phyloP scores from a whole-genome alignment of 1,140 invertebrate genomes.

The Drosophila gunungcola region DNA sequence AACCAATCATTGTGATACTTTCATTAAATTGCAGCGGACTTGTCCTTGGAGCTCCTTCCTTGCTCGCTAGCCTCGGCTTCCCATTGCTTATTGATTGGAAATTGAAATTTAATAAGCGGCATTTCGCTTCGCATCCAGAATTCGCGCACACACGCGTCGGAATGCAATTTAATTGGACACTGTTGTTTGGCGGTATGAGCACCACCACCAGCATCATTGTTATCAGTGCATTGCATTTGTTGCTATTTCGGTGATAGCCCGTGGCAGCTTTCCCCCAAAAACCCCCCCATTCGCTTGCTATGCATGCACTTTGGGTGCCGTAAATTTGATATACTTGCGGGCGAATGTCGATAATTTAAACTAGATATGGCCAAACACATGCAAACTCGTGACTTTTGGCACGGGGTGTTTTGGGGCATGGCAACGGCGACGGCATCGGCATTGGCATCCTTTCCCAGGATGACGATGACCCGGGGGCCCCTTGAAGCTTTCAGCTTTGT shows the following conservation, averaged over 20 bases:
- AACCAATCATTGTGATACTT: slow-evolving; percentile 84
- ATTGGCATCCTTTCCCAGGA: not conserved
- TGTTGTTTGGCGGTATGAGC: slow-evolving; percentile 49
- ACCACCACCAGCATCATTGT: slow-evolving; percentile 41
- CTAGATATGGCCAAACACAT: slow-evolving; percentile 52
- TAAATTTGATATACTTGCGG: slow-evolving; percentile 80
- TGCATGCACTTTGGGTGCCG: slow-evolving; percentile 54
- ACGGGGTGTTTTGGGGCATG: not conserved
- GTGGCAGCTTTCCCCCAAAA: slow-evolving; percentile 3
- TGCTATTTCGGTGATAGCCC: slow-evolving; percentile 11
- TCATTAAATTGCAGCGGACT: slow-evolving; percentile 68
- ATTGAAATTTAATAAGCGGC: slow-evolving; percentile 75
- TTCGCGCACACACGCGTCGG: slow-evolving; percentile 44
- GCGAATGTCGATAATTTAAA: slow-evolving; percentile 66
- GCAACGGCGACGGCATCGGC: too few relatives aligned
- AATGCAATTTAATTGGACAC: slow-evolving; percentile 78
- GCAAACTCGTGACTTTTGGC: slow-evolving; percentile 58
- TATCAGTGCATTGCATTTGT: slow-evolving; percentile 62
- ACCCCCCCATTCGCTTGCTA: slow-evolving; percentile 30
- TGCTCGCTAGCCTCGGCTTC: not conserved
- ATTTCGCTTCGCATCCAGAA: slow-evolving; percentile 57
- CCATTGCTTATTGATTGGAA: slow-evolving; percentile 53
- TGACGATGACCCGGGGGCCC: slow-evolving; percentile 25
- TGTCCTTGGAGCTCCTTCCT: not conserved
- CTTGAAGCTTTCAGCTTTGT: slow-evolving; percentile 7